Conservation (phyloP, 2,113 vertebrate species). For the Peromyscus californicus region DNA sequence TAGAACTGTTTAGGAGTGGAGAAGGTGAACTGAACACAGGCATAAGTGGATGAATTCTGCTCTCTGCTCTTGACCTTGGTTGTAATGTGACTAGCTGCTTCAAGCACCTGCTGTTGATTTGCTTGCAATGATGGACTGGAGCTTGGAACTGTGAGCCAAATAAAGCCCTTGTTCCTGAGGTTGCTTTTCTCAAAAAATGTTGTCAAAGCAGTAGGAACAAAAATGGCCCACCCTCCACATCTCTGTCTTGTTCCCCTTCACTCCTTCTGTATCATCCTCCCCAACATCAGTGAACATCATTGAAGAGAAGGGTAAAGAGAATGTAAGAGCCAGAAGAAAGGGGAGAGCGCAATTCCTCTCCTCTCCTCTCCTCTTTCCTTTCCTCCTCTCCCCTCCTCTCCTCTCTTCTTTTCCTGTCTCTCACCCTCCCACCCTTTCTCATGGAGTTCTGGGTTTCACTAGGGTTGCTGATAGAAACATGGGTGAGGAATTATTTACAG, state of each 20-base stretch:
- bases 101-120: not conserved
- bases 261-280: not conserved
- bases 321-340: not conserved
- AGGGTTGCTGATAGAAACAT: not conserved
- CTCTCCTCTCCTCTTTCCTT: not conserved
- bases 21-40: too few species aligned
- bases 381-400: fast-evolving
- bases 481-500: not conserved
- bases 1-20: not conserved
- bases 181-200: not conserved
- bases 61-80: not conserved
- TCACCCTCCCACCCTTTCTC: not conserved
- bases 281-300: not conserved
- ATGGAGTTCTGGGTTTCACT: not conserved
- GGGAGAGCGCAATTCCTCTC: fast-evolving
- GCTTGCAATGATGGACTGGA: not conserved
- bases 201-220: not conserved
- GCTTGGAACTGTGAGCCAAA: not conserved
- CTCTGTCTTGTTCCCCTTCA: not conserved
- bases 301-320: not conserved
- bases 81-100: not conserved
- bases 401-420: not conserved
- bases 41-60: not conserved
- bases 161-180: not conserved
- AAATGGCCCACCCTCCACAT: not conserved